Evolutionary conservation across 2,113 vertebrate species (phyloP), one percentile per base, ranked within the genome.

Genomic region (Rhinichthys klamathensis): DNA sequence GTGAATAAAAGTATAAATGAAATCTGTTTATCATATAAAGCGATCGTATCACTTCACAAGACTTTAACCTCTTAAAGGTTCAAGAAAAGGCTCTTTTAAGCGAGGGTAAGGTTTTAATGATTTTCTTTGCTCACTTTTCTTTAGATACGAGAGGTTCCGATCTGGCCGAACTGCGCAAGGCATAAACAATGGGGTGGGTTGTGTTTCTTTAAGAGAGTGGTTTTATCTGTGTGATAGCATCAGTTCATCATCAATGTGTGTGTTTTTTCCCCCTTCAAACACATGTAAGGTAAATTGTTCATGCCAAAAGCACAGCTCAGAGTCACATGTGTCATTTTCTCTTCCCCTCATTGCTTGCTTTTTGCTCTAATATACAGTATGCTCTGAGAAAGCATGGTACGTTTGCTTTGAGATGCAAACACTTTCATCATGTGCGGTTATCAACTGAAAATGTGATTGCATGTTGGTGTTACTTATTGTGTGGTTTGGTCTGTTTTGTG

Each of bases 151-250:
- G 84, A 91, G 97, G 79, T 99, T 97, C 89, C 92, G 97, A 73
- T 96, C 96, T 0, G 96, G 97, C 84, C 96, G 97, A 85, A 93
- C 95, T 0, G 94, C 94, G 85, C 98, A 97, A 89, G 96, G 92
- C 3, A 88, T 96, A 92, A 97, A 96, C 91, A 99, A 99, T 23
- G 97, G 98, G 90, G 98, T 99, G 94, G 97, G 98, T 94, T 84
- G 25, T 54, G 35, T 78, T 61, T 75, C n/a, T 18, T 21, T 58
- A 21, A 49, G 7, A 75, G 38, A 27, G 41, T 41, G 73, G 74
- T 30, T 44, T 61, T 7, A 44, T 51, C 61, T 15, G 0, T 60
- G 41, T 67, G 27, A 35, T 81, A 8, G 41, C 44, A 51, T 69
- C 79, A 32, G 25, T 32, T 81, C 27, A 83, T 65, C 73, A n/a